A percentile compares a stretch with the other conserved stretches of the same genome.
phyloP scores from a whole-genome alignment of 2,113 vertebrate genomes.

The Rhynchopsitta pachyrhyncha region DNA sequence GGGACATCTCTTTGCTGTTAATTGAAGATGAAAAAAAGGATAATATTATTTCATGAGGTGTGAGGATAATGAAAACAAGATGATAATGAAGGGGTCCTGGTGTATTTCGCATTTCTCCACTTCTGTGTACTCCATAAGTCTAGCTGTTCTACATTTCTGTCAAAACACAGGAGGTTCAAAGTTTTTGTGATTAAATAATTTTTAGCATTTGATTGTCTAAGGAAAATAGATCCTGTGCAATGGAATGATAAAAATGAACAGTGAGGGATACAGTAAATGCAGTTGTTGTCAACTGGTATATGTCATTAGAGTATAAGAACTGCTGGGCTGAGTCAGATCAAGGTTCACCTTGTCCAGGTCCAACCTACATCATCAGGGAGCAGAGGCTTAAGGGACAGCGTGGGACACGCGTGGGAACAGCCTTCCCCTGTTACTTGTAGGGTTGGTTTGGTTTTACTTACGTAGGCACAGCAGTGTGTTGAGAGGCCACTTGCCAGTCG shows the following conservation, averaged over 20 bases:
- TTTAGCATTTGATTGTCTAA: neutral
- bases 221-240: neutral
- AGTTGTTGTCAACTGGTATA: neutral
- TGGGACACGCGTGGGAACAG: neutral
- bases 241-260: neutral
- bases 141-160: neutral
- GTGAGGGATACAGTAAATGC: neutral
- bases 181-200: neutral
- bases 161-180: neutral
- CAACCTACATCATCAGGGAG: fast-evolving
- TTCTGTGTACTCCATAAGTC: neutral
- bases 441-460: constrained; percentile 67
- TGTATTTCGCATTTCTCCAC: neutral
- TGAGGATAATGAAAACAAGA: neutral
- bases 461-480: constrained; percentile 78
- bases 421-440: neutral
- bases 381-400: neutral
- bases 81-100: neutral
- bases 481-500: constrained; percentile 75
- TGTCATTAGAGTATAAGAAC: neutral
- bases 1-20: constrained; percentile 80
- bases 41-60: neutral
- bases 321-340: neutral
- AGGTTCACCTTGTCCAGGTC: neutral
- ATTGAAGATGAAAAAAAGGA: neutral